Evolutionary conservation across 2,888 invertebrate species (phyloP).

Genomic region (Cantharis rufa): DNA sequence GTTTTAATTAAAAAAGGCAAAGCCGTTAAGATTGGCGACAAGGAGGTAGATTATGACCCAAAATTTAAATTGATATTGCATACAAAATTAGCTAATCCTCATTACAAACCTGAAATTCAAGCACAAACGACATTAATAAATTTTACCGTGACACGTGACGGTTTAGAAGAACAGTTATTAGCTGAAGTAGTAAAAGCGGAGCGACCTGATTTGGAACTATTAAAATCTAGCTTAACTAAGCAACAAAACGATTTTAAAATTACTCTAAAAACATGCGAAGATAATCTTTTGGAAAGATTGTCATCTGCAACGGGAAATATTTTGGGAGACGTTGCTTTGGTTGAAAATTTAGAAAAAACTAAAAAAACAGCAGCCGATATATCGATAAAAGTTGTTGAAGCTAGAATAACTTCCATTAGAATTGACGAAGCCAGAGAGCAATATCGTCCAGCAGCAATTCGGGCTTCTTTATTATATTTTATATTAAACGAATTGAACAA

Average conservation of each 20-base stretch:
- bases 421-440: slow-evolving; percentile 91
- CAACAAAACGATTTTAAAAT: slow-evolving; percentile 96
- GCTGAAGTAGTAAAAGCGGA: slow-evolving; percentile 94
- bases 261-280: slow-evolving; percentile 87
- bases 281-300: slow-evolving; percentile 82
- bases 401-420: slow-evolving; percentile 80
- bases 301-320: slow-evolving; percentile 93
- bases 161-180: slow-evolving; percentile 87
- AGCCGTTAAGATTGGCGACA: slow-evolving; percentile 84
- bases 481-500: slow-evolving; percentile 89
- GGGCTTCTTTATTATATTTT: slow-evolving; percentile 91
- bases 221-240: slow-evolving; percentile 82
- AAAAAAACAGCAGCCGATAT: slow-evolving; percentile 92
- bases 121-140: slow-evolving; percentile 95
- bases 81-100: slow-evolving; percentile 93
- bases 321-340: slow-evolving; percentile 85
- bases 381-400: slow-evolving; percentile 83
- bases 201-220: slow-evolving; percentile 84
- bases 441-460: slow-evolving; percentile 81
- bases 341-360: slow-evolving; percentile 90
- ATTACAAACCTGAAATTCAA: slow-evolving; percentile 96
- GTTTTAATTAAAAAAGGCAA: slow-evolving; percentile 87
- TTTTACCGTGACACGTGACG: slow-evolving; percentile 92
- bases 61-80: slow-evolving; percentile 84
- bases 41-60: slow-evolving; percentile 86